Evolutionary conservation across 2,113 vertebrate species (phyloP).

Genomic region (Erpornis zantholeuca): DNA sequence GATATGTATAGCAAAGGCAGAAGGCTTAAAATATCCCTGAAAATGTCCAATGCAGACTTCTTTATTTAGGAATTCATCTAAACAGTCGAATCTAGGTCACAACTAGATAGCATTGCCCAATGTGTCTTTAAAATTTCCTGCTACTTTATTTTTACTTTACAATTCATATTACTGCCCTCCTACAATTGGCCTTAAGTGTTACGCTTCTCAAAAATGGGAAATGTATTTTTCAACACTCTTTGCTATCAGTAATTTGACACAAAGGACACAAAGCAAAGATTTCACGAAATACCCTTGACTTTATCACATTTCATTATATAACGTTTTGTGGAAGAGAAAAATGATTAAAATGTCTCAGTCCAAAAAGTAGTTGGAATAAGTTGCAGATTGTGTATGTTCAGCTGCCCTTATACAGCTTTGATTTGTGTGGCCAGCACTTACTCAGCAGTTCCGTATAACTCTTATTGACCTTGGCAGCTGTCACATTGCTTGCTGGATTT

Average conservation of each 20-base stretch:
- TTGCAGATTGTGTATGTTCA: constrained; percentile 59
- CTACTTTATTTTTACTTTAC: neutral
- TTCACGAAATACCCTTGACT: neutral
- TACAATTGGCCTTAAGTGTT: neutral
- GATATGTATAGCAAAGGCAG: neutral
- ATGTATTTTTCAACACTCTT: neutral
- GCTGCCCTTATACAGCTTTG: constrained; percentile 58
- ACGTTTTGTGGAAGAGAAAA: neutral
- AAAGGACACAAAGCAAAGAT: neutral
- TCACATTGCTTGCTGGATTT: constrained; percentile 62
- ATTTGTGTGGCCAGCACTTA: constrained; percentile 67
- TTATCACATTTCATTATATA: constrained; percentile 1
- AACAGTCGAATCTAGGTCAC: neutral
- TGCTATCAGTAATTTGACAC: neutral
- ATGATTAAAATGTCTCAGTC: constrained; percentile 27
- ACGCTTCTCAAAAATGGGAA: neutral
- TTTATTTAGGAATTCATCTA: neutral
- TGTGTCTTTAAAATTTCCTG: neutral
- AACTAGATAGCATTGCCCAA: neutral
- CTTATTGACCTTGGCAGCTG: constrained; percentile 74
- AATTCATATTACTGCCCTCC: neutral
- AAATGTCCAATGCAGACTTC: neutral
- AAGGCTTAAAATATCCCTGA: neutral
- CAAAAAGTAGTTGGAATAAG: constrained; percentile 53
- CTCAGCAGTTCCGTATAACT: constrained; percentile 69